Base-by-base conservation (phyloP, 2,888 invertebrate genomes). In the Plebejus argus region DNA sequence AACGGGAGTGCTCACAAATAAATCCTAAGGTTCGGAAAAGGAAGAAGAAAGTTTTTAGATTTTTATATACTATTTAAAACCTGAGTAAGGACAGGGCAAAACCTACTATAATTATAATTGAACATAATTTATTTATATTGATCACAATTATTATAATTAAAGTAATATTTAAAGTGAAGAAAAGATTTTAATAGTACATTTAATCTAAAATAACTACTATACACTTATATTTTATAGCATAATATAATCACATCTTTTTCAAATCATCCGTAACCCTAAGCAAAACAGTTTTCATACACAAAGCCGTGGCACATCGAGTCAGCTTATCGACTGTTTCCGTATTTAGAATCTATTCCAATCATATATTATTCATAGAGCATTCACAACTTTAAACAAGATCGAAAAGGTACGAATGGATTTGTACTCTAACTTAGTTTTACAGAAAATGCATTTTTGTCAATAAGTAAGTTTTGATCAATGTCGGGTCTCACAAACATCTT, bases 391-490 rank as follows among this genome's bases (percentile, higher is more conserved):
- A 74, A 74, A 74, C 74, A 74, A 53, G 74, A 74, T 28, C 49
- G 74, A 74, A 74, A 74, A 53, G 74, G 49, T 49, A 53, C 45
- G 74, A 74, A 74, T 74, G 49, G 74, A 74, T 49, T 45, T 74
- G 74, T 74, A 74, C 53, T 74, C 18, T 53, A 74, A 74, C 74
- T 74, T 74, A 74, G 74, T 81, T 79, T 80, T 78, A 79, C 79
- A 80, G 80, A 85, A 85, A 87, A 84, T 85, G 85, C 83, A 74
- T 87, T 83, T 83, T 85, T 83, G 84, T 83, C 84, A 83, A 82
- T 79, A 81, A 82, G 82, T 83, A 86, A 87, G 84, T 87, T 85
- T 84, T 82, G 82, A 78, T 81, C 80, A 80, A 81, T 80, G 80
- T 82, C 78, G 81, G 79, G 79, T 80, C 82, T 80, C 82, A 83